Conservation (phyloP, 2,888 invertebrate species). For the Lapara coniferarum region DNA sequence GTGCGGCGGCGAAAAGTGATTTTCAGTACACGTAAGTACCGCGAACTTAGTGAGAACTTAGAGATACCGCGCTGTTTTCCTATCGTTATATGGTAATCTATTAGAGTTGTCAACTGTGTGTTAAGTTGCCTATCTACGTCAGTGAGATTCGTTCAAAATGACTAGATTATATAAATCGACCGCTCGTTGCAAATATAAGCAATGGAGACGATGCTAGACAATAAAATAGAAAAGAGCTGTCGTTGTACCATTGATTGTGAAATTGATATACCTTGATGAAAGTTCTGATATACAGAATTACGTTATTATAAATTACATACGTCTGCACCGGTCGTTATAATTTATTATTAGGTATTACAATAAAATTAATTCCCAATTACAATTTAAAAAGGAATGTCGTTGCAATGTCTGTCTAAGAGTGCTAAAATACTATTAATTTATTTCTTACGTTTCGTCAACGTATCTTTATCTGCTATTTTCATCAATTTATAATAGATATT, state of each 20-base stretch:
- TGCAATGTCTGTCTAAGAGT: not conserved
- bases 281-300: not conserved
- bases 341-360: not conserved
- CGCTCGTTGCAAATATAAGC: no score
- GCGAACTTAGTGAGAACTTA: slow-evolving; percentile 14
- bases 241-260: not conserved
- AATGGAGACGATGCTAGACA: not conserved
- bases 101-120: not conserved
- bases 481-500: not conserved
- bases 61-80: slow-evolving; percentile 1
- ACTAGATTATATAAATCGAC: not conserved
- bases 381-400: not conserved
- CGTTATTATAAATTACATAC: not conserved
- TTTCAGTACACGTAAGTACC: slow-evolving; percentile 20
- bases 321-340: not conserved
- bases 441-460: not conserved
- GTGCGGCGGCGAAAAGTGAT: slow-evolving; percentile 19
- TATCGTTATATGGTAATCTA: slow-evolving; percentile 17
- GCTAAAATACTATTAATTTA: not conserved
- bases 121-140: not conserved
- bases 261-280: not conserved
- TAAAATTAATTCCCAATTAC: not conserved
- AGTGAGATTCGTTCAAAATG: not conserved
- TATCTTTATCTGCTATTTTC: not conserved
- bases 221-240: not conserved